Evolutionary conservation across 2,797 vertebrate genomes (phyloP).

Genomic region (Anabas testudineus): DNA sequence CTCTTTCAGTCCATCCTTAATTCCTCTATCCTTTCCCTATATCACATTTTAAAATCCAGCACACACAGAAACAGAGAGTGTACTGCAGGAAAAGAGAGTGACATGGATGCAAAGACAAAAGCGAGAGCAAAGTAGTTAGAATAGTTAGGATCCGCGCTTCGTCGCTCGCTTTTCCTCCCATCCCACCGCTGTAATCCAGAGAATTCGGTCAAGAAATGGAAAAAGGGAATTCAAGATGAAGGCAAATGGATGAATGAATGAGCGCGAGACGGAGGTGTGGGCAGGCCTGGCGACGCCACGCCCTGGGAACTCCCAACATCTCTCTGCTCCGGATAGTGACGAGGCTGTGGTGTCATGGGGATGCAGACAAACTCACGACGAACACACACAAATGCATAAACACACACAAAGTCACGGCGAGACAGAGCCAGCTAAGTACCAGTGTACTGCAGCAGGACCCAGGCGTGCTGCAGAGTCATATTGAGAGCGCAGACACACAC

Average conservation of each 20-base stretch:
- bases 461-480: constrained; percentile 73
- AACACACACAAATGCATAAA: constrained; percentile 33
- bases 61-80: not conserved
- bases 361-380: constrained; percentile 37
- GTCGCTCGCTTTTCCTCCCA: not conserved
- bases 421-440: constrained; percentile 55
- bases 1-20: not conserved
- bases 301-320: constrained; percentile 57
- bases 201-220: not conserved
- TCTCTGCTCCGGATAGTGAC: constrained; percentile 28
- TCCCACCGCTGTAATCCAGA: constrained; percentile 36
- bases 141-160: not conserved
- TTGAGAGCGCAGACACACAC: constrained; percentile 59
- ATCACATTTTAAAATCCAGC: not conserved
- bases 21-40: not conserved
- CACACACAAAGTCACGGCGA: constrained; percentile 46
- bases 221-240: constrained; percentile 12
- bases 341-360: constrained; percentile 62
- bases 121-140: not conserved
- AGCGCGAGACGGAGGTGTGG: constrained; percentile 44
- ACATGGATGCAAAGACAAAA: not conserved
- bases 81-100: not conserved
- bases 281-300: constrained; percentile 45
- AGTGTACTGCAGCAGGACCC: constrained; percentile 64
- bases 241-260: constrained; percentile 11